Evolutionary conservation across 2,797 vertebrate genomes (phyloP).

Genomic region (Anguilla megastoma): DNA sequence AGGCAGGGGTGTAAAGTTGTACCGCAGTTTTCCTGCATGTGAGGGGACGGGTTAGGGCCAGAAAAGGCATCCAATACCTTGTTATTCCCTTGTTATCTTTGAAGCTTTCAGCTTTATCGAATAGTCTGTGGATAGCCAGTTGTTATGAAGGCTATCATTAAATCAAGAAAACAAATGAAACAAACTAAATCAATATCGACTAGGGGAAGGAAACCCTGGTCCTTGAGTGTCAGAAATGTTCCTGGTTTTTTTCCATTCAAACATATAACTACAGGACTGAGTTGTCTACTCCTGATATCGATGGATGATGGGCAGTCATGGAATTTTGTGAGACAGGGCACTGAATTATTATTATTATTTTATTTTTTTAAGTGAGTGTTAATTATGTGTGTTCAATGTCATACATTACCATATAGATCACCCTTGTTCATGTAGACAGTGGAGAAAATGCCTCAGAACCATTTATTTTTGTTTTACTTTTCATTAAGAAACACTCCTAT

Average conservation of each 20-base stretch:
- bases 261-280: not conserved
- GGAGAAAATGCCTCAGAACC: not conserved
- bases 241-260: not conserved
- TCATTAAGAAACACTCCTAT: not conserved
- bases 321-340: not conserved
- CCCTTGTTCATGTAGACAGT: not conserved
- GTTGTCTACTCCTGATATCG: not conserved
- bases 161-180: not conserved
- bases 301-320: not conserved
- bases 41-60: not conserved
- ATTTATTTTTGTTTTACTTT: not conserved
- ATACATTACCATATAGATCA: not conserved
- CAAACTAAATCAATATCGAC: not conserved
- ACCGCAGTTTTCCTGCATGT: not conserved
- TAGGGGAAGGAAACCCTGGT: not conserved
- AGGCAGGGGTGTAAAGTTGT: not conserved
- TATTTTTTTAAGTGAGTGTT: not conserved
- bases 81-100: not conserved
- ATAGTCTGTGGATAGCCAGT: not conserved
- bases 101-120: not conserved
- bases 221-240: not conserved
- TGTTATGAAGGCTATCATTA: not conserved
- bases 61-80: not conserved
- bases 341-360: not conserved
- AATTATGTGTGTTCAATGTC: not conserved